Evolutionary conservation across 2,113 vertebrate species (phyloP).

Genomic region (Pungitius pungitius): DNA sequence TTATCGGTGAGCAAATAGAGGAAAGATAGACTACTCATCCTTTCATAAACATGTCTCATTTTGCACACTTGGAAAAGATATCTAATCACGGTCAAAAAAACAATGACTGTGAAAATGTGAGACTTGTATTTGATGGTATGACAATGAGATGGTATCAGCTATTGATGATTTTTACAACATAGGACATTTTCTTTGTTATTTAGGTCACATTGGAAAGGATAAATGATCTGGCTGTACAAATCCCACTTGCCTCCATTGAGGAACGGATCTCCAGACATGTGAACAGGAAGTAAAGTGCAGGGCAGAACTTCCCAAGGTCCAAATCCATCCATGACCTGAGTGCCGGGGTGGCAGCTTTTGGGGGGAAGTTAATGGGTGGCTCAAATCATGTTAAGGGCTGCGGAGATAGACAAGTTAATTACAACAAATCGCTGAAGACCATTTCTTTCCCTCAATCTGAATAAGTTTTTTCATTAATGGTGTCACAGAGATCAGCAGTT

Average conservation of each 20-base stretch:
- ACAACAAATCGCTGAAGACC: slow-evolving; percentile 59
- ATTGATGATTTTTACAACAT: too few relatives aligned
- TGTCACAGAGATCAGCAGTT: slow-evolving; percentile 80
- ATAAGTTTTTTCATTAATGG: slow-evolving; percentile 83
- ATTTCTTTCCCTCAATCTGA: slow-evolving; percentile 66
- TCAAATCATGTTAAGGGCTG: slow-evolving; percentile 62
- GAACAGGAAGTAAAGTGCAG: slow-evolving; percentile 52
- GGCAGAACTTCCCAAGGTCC: slow-evolving; percentile 59
- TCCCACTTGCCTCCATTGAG: slow-evolving; percentile 9
- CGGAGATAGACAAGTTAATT: slow-evolving; percentile 80
- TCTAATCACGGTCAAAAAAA: slow-evolving; percentile 29
- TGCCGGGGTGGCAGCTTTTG: slow-evolving; percentile 39
- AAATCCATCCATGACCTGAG: slow-evolving; percentile 33
- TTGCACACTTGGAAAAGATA: slow-evolving; percentile 7
- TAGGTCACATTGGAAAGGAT: too few relatives aligned
- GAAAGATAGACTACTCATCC: not conserved
- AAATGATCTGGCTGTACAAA: slow-evolving; percentile 28
- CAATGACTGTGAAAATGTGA: slow-evolving; percentile 24
- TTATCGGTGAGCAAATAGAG: not conserved
- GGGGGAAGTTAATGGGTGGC: slow-evolving; percentile 58
- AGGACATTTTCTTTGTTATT: too few relatives aligned
- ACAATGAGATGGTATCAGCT: slow-evolving; percentile 40
- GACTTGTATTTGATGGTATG: slow-evolving; percentile 36
- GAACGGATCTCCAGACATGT: slow-evolving; percentile 24
- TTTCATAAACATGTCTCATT: slow-evolving; percentile 3